Base-by-base conservation (phyloP, 2,113 vertebrate species). In the Ptilonorhynchus violaceus region DNA sequence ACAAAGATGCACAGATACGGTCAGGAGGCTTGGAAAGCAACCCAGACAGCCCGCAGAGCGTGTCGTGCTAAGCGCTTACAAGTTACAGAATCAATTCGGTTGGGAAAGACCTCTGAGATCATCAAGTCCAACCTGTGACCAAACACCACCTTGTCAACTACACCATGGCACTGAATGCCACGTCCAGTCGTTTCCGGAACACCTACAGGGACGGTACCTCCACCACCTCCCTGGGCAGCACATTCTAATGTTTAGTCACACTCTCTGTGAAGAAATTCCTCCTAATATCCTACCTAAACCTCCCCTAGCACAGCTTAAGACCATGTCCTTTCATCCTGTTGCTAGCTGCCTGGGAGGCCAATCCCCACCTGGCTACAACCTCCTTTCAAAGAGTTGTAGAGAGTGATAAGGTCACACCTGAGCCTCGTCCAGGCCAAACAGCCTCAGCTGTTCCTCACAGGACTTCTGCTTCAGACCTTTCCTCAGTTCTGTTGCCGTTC, bases 11-110 rank as follows among this genome's bases (percentile, higher is more conserved):
- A 21, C 28, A 2, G 17, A 5, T 5, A 1, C 9, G 10, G 35
- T 0, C 15, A 0, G 18, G 5, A 2, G 0, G 2, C 33, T 28
- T 2, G 22, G 10, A 10, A 28, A n/a, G 30, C 12, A 0, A 9
- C 8, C 15, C 58, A 2, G 0, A 3, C 17, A 15, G 37, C n/a
- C 25, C n/a, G 7, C 22, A 2, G 12, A 1, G 35, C 3, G 24
- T 0, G 15, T 3, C 7, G 6, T 1, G 3, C 39, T 5, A 0
- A 9, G 47, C 7, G 1, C 37, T 21, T 9, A 3, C 15, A 3
- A 3, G 9, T 13, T 21, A 15, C n/a, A 4, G 49, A 12, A 31
- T 13, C 49, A 13, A 1, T 13, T 11, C 6, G 31, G 12, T 0
- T 30, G 23, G 28, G n/a, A 81, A 52, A 60, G 46, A 28, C 4